These are phyloP conservation scores for Neostethus bicornis DNA, from an alignment of 2,797 vertebrate genomes.

Conservation along the genomic window DNA sequence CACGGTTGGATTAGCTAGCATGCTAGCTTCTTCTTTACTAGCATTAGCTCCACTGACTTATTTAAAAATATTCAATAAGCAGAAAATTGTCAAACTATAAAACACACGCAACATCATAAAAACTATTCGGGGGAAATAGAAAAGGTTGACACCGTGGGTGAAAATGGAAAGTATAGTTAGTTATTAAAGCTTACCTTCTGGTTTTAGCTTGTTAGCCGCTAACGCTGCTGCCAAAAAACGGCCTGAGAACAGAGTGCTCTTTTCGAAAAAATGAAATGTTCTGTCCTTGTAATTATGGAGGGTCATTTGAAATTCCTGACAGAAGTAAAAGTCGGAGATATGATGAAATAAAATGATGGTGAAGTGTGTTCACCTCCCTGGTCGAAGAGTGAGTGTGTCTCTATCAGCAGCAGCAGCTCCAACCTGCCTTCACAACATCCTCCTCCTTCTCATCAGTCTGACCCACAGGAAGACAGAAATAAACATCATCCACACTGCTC, in stretches of 20 bases:
- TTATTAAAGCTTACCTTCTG: conserved; percentile 50
- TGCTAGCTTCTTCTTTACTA: conserved; percentile 49
- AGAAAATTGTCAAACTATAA: background rate
- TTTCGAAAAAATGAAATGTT: conserved; percentile 19
- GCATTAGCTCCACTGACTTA: conserved; percentile 16
- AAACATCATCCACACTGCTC: background rate
- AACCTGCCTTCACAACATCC: conserved; percentile 68
- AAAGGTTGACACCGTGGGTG: fast-evolving
- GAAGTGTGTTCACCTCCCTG: conserved; percentile 29
- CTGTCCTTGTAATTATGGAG: background rate
- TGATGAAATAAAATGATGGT: no score
- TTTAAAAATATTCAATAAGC: background rate
- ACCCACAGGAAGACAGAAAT: conserved; percentile 29
- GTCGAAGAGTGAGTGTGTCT: conserved; percentile 29
- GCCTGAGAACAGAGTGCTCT: conserved; percentile 49
- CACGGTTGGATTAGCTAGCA: conserved; percentile 66
- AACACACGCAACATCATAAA: background rate
- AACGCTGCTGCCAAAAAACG: conserved; percentile 58
- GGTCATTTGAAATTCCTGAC: conserved; percentile 1
- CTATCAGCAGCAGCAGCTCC: no score
- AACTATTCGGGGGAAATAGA: fast-evolving
- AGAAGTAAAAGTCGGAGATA: background rate
- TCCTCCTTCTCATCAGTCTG: conserved; percentile 9
- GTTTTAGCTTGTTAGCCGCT: conserved; percentile 66
- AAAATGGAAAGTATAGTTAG: fast-evolving